Evolutionary conservation across 2,113 vertebrate species (phyloP).

Genomic region (Pseudorectes ferrugineus): DNA sequence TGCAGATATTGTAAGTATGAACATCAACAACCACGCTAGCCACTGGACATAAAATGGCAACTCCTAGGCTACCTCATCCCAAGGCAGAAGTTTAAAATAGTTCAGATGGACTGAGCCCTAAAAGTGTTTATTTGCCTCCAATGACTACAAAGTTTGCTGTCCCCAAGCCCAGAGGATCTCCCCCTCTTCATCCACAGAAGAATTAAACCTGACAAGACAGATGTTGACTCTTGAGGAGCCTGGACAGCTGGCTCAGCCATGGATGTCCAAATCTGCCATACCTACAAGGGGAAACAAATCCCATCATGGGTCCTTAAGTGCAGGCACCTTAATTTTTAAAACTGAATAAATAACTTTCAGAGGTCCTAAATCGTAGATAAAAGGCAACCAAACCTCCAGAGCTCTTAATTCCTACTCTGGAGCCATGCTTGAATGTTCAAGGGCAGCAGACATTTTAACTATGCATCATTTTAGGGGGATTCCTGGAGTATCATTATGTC

Average conservation of each 20-base stretch:
- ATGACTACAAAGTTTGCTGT: not conserved
- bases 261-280: not conserved
- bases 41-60: not conserved
- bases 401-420: not conserved
- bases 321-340: not conserved
- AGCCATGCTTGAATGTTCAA: not conserved
- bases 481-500: not conserved
- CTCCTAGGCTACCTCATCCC: not conserved
- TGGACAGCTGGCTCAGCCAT: not conserved
- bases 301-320: not conserved
- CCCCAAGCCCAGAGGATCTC: not conserved
- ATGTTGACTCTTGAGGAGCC: not conserved
- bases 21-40: not conserved
- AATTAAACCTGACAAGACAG: not conserved
- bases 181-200: not conserved
- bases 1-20: not conserved
- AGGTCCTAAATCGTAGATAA: not conserved
- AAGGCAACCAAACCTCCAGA: not conserved
- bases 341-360: not conserved
- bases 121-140: not conserved
- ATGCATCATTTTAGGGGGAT: not conserved
- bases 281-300: not conserved
- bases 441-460: not conserved
- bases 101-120: not conserved
- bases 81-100: not conserved